Conservation (phyloP, 2,113 vertebrate species). For the Coptodon rendalli region DNA sequence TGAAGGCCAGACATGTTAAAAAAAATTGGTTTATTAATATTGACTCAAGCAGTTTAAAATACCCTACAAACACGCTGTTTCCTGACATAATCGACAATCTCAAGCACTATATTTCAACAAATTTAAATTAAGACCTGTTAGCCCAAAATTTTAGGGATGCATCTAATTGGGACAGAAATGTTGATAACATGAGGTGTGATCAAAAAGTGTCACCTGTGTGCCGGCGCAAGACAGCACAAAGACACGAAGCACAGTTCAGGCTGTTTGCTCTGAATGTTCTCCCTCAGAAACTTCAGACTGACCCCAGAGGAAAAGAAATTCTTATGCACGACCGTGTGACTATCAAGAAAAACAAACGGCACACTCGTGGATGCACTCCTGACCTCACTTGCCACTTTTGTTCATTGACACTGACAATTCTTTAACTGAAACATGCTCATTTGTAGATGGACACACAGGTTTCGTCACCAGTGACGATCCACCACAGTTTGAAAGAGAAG, state of each 20-base stretch:
- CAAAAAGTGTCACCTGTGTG: neutral
- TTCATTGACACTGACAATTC: neutral
- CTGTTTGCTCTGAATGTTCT: neutral
- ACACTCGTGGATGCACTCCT: neutral
- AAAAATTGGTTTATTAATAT: neutral
- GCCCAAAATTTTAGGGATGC: neutral
- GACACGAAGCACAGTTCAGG: neutral
- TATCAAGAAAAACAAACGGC: neutral
- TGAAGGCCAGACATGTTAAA: neutral
- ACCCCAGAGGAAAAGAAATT: neutral
- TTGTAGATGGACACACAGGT: neutral
- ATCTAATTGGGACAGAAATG: neutral
- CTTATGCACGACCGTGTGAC: neutral
- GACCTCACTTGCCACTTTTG: neutral
- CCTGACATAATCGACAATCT: neutral
- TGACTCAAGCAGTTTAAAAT: neutral
- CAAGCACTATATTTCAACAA: neutral
- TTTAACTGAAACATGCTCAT: neutral
- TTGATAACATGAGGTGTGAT: neutral
- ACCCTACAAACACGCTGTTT: neutral
- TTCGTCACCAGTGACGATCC: neutral
- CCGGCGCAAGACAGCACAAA: neutral
- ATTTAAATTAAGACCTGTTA: neutral
- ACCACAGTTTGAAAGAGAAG: neutral
- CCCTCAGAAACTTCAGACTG: neutral